Conservation (phyloP, 2,113 vertebrate species). For the Illadopsis cleaveri region DNA sequence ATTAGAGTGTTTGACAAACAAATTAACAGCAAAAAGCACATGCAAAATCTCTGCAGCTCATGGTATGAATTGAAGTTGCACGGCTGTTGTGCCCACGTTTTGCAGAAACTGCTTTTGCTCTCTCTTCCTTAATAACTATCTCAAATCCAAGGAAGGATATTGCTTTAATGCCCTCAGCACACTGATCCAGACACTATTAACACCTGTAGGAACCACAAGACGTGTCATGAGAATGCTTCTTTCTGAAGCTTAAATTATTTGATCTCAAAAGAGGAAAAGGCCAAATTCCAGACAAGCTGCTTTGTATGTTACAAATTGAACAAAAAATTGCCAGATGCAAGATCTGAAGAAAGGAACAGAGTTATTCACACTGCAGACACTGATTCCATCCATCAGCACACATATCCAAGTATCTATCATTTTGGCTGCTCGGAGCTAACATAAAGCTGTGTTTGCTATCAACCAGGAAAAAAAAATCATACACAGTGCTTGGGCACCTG, state of each 20-base stretch:
- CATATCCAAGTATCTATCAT: background rate
- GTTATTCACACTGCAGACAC: conserved; percentile 13
- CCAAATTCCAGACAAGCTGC: conserved; percentile 52
- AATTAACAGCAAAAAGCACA: background rate
- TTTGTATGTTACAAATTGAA: conserved; percentile 57
- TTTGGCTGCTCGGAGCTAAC: background rate
- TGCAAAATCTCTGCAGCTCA: background rate
- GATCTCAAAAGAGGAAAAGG: conserved; percentile 59
- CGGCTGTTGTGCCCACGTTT: background rate
- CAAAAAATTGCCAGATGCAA: conserved; percentile 40
- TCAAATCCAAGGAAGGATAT: conserved; percentile 41
- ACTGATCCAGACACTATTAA: conserved; percentile 61
- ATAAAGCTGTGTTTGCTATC: background rate
- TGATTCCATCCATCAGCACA: background rate
- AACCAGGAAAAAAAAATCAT: background rate
- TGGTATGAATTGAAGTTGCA: background rate
- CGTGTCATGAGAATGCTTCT: conserved; percentile 34
- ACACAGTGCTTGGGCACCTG: background rate
- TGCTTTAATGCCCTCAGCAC: conserved; percentile 62
- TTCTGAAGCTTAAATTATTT: conserved; percentile 62
- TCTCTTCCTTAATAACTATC: conserved; percentile 47
- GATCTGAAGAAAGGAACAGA: conserved; percentile 21
- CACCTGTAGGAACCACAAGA: conserved; percentile 58
- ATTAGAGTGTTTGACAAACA: background rate
- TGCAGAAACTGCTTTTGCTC: conserved; percentile 14